Percentiles rank a stretch among this genome's conserved stretches.
These are phyloP conservation scores for Gallinago paraguaiae DNA, from an alignment of 2,113 vertebrate species.

Conservation along the genomic window DNA sequence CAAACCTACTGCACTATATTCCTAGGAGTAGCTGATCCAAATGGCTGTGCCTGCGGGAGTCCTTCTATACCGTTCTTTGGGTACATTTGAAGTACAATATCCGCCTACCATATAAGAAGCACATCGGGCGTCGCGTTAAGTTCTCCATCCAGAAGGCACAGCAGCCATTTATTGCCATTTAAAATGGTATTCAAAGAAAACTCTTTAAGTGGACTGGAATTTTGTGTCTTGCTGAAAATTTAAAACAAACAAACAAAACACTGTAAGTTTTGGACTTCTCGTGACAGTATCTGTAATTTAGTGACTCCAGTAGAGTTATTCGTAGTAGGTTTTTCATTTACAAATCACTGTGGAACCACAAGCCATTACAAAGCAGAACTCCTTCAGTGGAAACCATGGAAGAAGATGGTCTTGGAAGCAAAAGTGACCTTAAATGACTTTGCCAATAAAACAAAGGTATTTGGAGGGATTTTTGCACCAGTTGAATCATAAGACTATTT, in stretches of 20 bases:
- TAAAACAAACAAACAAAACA: background rate
- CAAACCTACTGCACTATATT: conserved; percentile 22
- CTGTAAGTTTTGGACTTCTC: conserved; percentile 42
- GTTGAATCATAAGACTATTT: conserved; percentile 63
- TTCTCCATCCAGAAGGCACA: background rate
- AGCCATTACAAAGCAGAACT: conserved; percentile 78
- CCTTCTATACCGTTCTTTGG: background rate
- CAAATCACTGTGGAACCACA: conserved; percentile 82
- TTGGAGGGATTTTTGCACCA: conserved; percentile 74
- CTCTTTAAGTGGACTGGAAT: conserved; percentile 46
- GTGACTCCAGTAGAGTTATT: conserved; percentile 55
- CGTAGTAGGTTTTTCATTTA: conserved; percentile 69
- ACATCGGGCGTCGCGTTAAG: background rate
- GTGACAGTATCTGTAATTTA: conserved; percentile 47
- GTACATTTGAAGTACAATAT: background rate
- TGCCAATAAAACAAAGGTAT: conserved; percentile 72
- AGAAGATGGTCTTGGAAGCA: conserved; percentile 67
- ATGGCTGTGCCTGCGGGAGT: background rate
- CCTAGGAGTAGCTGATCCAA: conserved; percentile 29
- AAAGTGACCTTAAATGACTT: conserved; percentile 83
- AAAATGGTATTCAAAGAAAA: background rate
- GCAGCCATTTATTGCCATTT: conserved; percentile 30
- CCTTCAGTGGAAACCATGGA: conserved; percentile 61
- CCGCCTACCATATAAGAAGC: conserved; percentile 17
- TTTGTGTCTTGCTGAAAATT: conserved; percentile 71